Evolutionary conservation across 2,113 vertebrate genomes (phyloP).

Genomic region (Pitta sordida): DNA sequence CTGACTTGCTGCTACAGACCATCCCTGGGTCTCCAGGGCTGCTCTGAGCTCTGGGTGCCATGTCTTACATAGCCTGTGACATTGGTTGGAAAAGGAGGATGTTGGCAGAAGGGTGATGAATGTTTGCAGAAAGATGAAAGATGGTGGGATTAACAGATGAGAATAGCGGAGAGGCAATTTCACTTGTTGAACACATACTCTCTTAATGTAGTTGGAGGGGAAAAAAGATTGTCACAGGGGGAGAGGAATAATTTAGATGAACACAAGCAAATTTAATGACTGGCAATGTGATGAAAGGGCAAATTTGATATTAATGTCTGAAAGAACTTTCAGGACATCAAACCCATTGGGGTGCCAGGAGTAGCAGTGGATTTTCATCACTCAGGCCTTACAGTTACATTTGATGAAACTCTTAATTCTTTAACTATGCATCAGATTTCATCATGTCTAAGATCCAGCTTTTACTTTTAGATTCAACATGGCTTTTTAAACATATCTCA

Average conservation of each 20-base stretch:
- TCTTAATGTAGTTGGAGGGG: neutral
- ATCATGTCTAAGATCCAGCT: neutral
- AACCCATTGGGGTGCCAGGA: neutral
- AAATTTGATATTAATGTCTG: neutral
- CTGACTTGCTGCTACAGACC: neutral
- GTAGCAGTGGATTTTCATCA: neutral
- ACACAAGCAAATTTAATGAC: neutral
- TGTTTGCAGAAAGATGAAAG: neutral
- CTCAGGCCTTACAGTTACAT: neutral
- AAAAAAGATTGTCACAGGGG: neutral
- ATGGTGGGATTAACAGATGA: neutral
- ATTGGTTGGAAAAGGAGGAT: neutral
- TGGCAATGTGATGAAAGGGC: neutral
- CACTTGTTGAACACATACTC: neutral
- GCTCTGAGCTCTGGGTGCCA: neutral
- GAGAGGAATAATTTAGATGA: neutral
- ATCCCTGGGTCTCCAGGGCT: neutral
- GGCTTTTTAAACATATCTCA: neutral
- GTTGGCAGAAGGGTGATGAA: neutral
- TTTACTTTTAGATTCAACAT: neutral
- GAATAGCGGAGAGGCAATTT: neutral
- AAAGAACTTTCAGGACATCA: neutral
- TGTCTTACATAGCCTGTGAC: accelerated
- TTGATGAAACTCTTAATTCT: neutral
- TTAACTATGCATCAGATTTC: neutral